Conservation (phyloP, 2,113 vertebrate species). For the Cephalopholis sonnerati region DNA sequence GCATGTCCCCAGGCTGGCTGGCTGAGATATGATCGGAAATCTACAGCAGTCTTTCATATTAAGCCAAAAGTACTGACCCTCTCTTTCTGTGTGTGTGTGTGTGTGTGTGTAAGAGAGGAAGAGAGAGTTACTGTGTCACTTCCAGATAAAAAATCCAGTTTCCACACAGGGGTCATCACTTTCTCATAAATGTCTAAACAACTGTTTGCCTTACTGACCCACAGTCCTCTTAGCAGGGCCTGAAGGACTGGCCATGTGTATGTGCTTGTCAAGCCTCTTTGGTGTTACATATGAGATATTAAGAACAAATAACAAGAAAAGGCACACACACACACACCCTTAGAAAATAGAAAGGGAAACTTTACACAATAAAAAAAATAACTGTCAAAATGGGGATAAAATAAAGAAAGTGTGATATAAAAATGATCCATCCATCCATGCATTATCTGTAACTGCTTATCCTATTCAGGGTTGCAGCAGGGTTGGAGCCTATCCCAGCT, state of each 20-base stretch:
- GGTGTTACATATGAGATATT: neutral
- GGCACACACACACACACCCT: neutral
- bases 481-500: too few species aligned
- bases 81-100: slow-evolving; percentile 19
- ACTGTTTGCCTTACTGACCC: slow-evolving; percentile 49
- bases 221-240: neutral
- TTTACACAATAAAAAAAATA: neutral
- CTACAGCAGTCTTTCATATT: slow-evolving; percentile 48
- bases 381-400: neutral
- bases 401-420: neutral
- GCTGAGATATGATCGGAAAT: slow-evolving; percentile 22
- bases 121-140: slow-evolving; percentile 10
- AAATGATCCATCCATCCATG: too few species aligned
- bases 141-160: slow-evolving; percentile 51
- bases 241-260: slow-evolving; percentile 1
- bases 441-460: too few species aligned
- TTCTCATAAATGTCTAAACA: slow-evolving; percentile 61
- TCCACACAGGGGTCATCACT: slow-evolving; percentile 55
- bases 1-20: slow-evolving; percentile 19
- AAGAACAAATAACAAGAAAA: slow-evolving; percentile 13
- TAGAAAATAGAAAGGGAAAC: neutral
- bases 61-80: slow-evolving; percentile 30
- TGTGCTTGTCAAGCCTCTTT: neutral
- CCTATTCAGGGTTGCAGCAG: too few species aligned
- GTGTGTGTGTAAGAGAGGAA: neutral